These are phyloP conservation scores for Holothuria leucospilota DNA, from an alignment of 53 echinoderm and acorn worm genomes.

Conservation along the genomic window DNA sequence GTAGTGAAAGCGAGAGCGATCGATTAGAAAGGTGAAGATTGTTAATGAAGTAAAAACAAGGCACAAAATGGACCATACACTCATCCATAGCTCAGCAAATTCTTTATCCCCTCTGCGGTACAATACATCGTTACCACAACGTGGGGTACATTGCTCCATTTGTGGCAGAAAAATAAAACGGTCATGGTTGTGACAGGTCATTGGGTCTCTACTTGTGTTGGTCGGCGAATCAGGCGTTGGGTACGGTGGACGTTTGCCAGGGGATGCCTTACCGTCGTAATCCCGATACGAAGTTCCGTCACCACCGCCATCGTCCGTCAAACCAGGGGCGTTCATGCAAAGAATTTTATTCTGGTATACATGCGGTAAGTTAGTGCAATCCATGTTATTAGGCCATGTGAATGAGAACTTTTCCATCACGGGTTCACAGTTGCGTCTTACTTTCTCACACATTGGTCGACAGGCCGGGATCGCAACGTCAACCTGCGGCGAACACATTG, in stretches of 20 bases:
- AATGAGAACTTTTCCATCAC: conserved; percentile 90
- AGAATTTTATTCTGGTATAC: conserved; percentile 69
- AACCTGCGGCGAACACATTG: conserved; percentile 93
- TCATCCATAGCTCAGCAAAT: conserved; percentile 95
- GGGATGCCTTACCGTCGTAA: not conserved
- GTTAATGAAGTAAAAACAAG: conserved; percentile 88
- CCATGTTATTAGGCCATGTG: conserved; percentile 85
- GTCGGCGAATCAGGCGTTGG: conserved; percentile 24
- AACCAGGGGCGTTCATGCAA: conserved; percentile 96
- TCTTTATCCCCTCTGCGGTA: conserved; percentile 87
- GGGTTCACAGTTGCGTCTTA: conserved; percentile 82
- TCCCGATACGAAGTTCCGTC: not conserved
- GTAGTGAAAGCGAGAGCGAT: conserved; percentile 88
- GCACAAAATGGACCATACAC: conserved; percentile 96
- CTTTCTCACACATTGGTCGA: conserved; percentile 94
- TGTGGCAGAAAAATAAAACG: conserved; percentile 79
- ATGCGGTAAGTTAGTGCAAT: conserved; percentile 83
- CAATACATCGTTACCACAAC: conserved; percentile 89
- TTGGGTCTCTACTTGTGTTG: conserved; percentile 7
- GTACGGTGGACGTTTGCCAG: not conserved
- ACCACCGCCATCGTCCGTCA: conserved; percentile 53
- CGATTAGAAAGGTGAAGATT: conserved; percentile 93
- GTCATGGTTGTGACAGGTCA: conserved; percentile 69
- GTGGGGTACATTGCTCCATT: conserved; percentile 82
- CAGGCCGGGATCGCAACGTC: conserved; percentile 93